These are phyloP conservation scores for Urocitellus parryii DNA, from an alignment of 2,113 vertebrate species.

Conservation along the genomic window DNA sequence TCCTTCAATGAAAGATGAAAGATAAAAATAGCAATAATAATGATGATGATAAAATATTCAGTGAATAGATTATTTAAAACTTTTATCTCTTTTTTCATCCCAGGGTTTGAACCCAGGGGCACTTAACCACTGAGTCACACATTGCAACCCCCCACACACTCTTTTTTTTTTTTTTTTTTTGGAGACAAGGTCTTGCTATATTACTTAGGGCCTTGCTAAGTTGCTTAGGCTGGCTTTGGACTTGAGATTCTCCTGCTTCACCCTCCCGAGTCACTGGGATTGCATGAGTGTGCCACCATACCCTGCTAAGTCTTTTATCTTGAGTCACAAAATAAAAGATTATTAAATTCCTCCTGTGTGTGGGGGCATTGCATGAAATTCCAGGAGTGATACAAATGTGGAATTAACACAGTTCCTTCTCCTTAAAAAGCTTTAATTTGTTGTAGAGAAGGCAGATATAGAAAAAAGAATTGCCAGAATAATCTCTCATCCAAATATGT, in stretches of 20 bases:
- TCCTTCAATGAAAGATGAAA: background rate
- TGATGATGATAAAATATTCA: background rate
- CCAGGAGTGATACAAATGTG: background rate
- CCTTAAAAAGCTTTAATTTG: background rate
- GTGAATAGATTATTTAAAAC: background rate
- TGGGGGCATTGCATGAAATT: background rate
- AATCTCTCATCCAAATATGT: accelerated
- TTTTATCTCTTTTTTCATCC: background rate
- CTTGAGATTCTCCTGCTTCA: too few relatives aligned
- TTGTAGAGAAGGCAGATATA: background rate
- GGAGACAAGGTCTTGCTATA: too few relatives aligned
- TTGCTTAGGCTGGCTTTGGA: too few relatives aligned
- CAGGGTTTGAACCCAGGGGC: too few relatives aligned
- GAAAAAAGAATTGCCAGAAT: background rate
- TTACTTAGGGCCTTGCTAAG: too few relatives aligned
- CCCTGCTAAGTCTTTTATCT: background rate
- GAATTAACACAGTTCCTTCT: background rate
- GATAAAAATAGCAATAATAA: background rate
- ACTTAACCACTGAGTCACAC: too few relatives aligned
- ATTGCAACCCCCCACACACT: too few relatives aligned
- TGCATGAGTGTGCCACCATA: too few relatives aligned
- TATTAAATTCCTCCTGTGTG: background rate
- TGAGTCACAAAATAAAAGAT: background rate
- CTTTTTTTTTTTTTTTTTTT: too few relatives aligned
- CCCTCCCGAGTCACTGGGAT: too few relatives aligned